A percentile compares a stretch with the other conserved stretches of the same genome.
phyloP scores from a whole-genome alignment of 2,888 invertebrate species.

The Hololepta plana region DNA sequence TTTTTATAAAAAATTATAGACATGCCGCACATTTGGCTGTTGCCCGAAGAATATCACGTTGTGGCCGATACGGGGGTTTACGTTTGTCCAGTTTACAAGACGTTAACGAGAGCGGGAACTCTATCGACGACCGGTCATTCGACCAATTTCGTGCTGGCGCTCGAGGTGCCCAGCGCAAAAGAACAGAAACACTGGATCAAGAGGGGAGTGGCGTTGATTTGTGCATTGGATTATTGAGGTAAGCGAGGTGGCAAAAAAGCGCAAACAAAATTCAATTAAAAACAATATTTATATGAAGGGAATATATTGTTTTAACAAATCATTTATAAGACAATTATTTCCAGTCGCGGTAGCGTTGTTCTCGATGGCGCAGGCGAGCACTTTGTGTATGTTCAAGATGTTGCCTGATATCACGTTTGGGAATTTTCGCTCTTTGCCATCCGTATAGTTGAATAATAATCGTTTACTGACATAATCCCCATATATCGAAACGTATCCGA shows the following conservation, averaged over 20 bases:
- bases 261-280: too few species aligned
- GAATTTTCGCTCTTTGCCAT: conserved; percentile 38
- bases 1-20: too few species aligned
- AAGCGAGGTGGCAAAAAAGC: too few species aligned
- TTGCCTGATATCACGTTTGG: conserved; percentile 54
- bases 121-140: conserved; percentile 51
- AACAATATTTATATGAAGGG: too few species aligned
- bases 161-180: conserved; percentile 37
- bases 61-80: conserved; percentile 29
- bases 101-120: conserved; percentile 39
- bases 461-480: conserved; percentile 63
- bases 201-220: conserved; percentile 39
- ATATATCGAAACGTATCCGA: conserved; percentile 54
- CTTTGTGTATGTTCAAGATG: conserved; percentile 50
- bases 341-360: too few species aligned
- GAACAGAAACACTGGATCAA: conserved; percentile 41
- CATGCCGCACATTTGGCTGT: conserved; percentile 50
- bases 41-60: conserved; percentile 44
- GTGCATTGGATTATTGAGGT: conserved; percentile 32
- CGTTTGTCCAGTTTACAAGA: conserved; percentile 47
- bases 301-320: too few species aligned
- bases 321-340: too few species aligned
- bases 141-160: conserved; percentile 45
- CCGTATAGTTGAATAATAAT: conserved; percentile 47
- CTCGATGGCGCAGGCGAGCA: conserved; percentile 58